These are phyloP conservation scores for Pentalonia nigronervosa DNA, from an alignment of 1,140 invertebrate species.

Conservation along the genomic window DNA sequence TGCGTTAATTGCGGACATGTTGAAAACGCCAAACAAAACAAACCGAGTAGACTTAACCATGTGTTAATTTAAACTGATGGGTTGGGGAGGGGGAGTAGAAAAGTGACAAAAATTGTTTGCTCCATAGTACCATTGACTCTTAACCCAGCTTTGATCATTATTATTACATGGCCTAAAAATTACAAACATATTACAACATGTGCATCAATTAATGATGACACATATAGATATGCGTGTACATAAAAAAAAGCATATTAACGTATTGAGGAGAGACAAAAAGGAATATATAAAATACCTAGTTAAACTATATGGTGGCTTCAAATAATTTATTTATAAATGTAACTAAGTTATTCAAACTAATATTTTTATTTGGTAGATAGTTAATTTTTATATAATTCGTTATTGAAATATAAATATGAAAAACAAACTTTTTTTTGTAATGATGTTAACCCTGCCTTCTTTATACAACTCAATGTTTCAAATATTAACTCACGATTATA, in stretches of 20 bases:
- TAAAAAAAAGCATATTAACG: too few species aligned
- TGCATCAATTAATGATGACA: too few species aligned
- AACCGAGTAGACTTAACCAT: neutral
- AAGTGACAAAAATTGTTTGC: too few species aligned
- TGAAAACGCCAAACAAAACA: too few species aligned
- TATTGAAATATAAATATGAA: slow-evolving; percentile 1
- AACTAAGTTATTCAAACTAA: neutral
- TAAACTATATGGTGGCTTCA: neutral
- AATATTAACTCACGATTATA: neutral
- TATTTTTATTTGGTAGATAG: neutral
- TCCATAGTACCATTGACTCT: too few species aligned
- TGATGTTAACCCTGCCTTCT: neutral
- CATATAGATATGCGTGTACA: too few species aligned
- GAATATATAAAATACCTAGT: neutral
- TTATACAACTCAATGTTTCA: neutral
- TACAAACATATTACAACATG: too few species aligned
- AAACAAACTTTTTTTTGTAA: neutral
- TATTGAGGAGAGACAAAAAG: neutral
- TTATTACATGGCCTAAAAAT: too few species aligned
- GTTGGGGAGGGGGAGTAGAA: too few species aligned
- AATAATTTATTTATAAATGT: neutral
- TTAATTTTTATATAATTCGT: neutral
- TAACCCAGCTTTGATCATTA: too few species aligned
- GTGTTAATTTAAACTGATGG: neutral
- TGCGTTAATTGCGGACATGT: too few species aligned